Evolutionary conservation across 2,888 invertebrate species (phyloP).

Genomic region (Tuta absoluta): DNA sequence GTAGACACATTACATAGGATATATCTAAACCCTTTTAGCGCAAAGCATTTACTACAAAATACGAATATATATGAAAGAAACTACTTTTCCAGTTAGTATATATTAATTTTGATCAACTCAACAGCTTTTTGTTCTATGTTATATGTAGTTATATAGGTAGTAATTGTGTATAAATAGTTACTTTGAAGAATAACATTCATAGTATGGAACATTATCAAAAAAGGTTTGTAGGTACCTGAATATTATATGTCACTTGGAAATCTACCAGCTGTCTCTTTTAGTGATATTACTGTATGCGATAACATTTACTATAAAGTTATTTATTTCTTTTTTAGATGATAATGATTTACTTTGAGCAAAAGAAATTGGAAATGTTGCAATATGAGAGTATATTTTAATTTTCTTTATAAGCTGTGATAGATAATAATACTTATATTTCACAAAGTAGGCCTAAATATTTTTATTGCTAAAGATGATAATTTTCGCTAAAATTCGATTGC

Average conservation of each 20-base stretch:
- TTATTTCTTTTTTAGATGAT: conserved; percentile 19
- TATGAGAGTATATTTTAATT: neutral
- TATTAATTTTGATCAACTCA: conserved; percentile 76
- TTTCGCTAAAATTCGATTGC: neutral
- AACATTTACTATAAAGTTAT: conserved; percentile 16
- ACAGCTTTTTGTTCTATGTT: conserved; percentile 68
- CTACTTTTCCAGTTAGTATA: conserved; percentile 68
- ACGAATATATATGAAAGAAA: conserved; percentile 49
- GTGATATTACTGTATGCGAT: conserved; percentile 24
- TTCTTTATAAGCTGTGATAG: conserved; percentile 4
- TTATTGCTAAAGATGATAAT: neutral
- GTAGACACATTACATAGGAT: conserved; percentile 39
- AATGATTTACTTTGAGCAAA: neutral
- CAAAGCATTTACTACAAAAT: conserved; percentile 66
- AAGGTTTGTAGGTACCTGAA: conserved; percentile 62
- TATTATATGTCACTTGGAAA: conserved; percentile 42
- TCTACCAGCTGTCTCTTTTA: conserved; percentile 34
- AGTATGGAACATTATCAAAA: conserved; percentile 42
- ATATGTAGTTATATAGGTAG: conserved; percentile 60
- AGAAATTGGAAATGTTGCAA: conserved; percentile 17
- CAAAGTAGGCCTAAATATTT: neutral
- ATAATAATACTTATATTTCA: neutral
- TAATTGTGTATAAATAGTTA: conserved; percentile 53
- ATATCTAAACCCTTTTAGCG: conserved; percentile 44
- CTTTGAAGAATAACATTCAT: conserved; percentile 46